Base-by-base conservation (phyloP, 1,140 invertebrate genomes). In the Phthorimaea operculella region DNA sequence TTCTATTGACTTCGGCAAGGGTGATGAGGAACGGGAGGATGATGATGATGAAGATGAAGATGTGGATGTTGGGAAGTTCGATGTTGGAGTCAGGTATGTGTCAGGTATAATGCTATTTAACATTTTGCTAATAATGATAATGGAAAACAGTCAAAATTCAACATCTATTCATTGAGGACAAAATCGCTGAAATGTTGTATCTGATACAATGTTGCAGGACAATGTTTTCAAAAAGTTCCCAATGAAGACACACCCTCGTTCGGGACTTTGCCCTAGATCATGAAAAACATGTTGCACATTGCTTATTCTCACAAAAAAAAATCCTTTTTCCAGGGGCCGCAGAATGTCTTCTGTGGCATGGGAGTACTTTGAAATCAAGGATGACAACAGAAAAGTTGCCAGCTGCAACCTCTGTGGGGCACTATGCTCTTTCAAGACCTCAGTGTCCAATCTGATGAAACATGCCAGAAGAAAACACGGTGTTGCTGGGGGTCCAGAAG, bases 391-490 rank as follows among this genome's bases (percentile, higher is more conserved):
- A 4, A 16, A 48, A 6, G 28, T 62, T 8, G 59, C 59, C n/a
- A 16, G 36, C 0, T 62, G 59, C 36, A 58, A 55, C 15, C 17
- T 57, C 8, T 62, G 59, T 15, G 50, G 42, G 9, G 15, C 52
- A 12, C 36, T 36, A 3, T 52, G 42, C 15, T 62, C 59, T 0
- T 62, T 55, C 14, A 18, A 42, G n/a, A 49, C 52, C 0, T 55
- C 59, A 9, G 56, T 62, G 11, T 52, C 52, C 11, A 62, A 62
- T 16, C 36, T 62, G 14, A 62, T 55, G 55, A 62, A 58, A 28
- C 59, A 62, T 50, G 52, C 56, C 0, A 36, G 28, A 14, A 58
- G 55, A 12, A 62, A 55, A 36, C 59, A 62, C 33, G 34, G 15
- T n/a, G 36, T 10, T 39, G 36, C 10, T 5, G 36, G n/a, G 36